Conservation (phyloP, 2,113 vertebrate species). For the Coreoperca whiteheadi region DNA sequence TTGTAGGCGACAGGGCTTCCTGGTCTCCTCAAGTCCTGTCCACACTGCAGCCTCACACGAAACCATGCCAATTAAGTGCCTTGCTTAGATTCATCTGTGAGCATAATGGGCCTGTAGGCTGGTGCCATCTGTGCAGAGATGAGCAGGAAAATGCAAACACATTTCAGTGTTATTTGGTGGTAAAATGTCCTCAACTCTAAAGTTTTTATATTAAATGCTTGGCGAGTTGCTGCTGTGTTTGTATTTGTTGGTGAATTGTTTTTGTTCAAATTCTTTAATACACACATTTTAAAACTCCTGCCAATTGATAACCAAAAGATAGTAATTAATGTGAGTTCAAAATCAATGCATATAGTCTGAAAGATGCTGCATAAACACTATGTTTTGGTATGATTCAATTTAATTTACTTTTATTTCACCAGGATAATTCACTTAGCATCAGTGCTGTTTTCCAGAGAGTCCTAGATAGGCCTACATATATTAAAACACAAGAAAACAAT, state of each 20-base stretch:
- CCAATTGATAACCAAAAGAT: not conserved
- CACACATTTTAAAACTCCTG: no score
- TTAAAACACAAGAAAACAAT: not conserved
- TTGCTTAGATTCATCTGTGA: constrained; percentile 55
- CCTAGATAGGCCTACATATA: not conserved
- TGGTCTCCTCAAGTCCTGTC: constrained; percentile 31
- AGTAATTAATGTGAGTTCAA: not conserved
- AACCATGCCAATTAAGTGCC: constrained; percentile 63
- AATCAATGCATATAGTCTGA: not conserved
- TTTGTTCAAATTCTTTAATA: not conserved
- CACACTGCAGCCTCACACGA: constrained; percentile 56
- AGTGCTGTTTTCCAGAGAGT: not conserved
- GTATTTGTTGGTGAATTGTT: not conserved
- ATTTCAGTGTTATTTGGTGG: not conserved
- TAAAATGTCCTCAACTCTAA: not conserved
- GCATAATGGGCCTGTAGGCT: constrained; percentile 66
- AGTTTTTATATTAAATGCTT: not conserved
- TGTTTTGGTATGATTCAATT: not conserved
- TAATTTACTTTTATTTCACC: not conserved
- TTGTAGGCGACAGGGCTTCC: constrained; percentile 17
- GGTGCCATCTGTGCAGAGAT: constrained; percentile 61
- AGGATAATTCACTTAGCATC: not conserved
- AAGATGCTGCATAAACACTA: not conserved
- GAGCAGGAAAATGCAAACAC: constrained; percentile 16
- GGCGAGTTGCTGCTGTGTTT: not conserved